These are phyloP conservation scores for Hippocampus comes DNA, from an alignment of 2,113 vertebrate genomes.

Conservation along the genomic window DNA sequence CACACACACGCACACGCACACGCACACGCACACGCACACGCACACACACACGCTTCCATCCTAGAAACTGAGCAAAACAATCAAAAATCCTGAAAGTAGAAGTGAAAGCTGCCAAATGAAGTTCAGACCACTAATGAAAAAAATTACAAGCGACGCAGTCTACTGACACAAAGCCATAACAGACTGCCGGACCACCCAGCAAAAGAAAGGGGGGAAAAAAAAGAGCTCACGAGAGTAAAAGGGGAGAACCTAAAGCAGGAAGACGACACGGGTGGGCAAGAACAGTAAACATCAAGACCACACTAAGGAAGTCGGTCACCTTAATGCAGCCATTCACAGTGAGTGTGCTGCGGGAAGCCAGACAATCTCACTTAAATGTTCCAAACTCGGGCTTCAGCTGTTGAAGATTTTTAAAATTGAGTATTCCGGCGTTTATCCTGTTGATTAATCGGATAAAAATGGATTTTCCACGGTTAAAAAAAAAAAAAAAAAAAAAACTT, in stretches of 20 bases:
- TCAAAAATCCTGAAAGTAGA: not conserved
- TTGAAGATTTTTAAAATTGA: no score
- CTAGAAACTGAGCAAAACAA: not conserved
- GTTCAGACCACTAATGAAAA: not conserved
- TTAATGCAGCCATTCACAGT: no score
- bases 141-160: not conserved
- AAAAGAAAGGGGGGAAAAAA: not conserved
- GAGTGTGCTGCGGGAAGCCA: not conserved
- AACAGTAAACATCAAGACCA: not conserved
- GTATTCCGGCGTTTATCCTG: no score
- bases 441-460: no score
- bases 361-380: not conserved
- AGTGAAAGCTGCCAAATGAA: not conserved
- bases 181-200: not conserved
- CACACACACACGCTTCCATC: not conserved
- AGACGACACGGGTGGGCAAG: not conserved
- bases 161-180: not conserved
- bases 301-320: no score
- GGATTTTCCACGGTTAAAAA: no score
- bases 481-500: no score
- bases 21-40: not conserved
- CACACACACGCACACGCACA: no score
- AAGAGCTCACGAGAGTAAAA: not conserved
- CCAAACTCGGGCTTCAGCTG: not conserved
- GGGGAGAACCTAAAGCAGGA: not conserved